Conservation (phyloP, 2,888 invertebrate species). For the Leucophenga montana region DNA sequence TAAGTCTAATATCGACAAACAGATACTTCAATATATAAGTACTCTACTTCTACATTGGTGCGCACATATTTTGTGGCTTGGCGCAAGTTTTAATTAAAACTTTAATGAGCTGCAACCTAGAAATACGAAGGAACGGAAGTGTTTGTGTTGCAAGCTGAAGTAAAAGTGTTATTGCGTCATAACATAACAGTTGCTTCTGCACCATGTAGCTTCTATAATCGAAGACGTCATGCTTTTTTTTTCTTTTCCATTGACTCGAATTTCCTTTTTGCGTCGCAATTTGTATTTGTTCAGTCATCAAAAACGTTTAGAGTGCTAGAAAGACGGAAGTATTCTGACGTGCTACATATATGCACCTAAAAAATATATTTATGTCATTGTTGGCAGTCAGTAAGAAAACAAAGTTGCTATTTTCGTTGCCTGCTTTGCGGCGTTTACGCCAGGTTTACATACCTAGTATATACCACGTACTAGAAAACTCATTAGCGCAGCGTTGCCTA, state of each 20-base stretch:
- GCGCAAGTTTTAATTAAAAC: slow-evolving; percentile 14
- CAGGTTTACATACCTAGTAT: background rate
- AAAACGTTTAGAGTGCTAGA: background rate
- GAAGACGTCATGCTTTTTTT: slow-evolving; percentile 2
- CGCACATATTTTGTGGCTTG: too few relatives aligned
- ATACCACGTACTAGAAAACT: too few relatives aligned
- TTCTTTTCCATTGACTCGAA: background rate
- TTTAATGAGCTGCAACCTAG: slow-evolving; percentile 1
- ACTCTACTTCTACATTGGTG: too few relatives aligned
- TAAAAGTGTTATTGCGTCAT: slow-evolving; percentile 15
- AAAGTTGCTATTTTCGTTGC: background rate
- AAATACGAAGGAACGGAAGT: background rate
- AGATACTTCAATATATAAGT: too few relatives aligned
- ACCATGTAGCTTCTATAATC: too few relatives aligned
- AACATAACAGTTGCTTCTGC: background rate
- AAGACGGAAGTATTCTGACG: background rate
- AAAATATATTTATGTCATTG: too few relatives aligned
- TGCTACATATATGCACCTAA: too few relatives aligned
- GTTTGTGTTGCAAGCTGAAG: background rate
- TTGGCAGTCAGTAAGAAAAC: background rate
- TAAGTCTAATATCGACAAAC: too few relatives aligned
- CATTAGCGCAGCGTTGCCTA: too few relatives aligned
- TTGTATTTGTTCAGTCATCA: background rate
- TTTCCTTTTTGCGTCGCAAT: background rate
- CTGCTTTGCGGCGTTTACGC: background rate